A percentile compares a stretch with the other conserved stretches of the same genome.
phyloP scores from a whole-genome alignment of 2,888 invertebrate species.

The Macrophya annulata region DNA sequence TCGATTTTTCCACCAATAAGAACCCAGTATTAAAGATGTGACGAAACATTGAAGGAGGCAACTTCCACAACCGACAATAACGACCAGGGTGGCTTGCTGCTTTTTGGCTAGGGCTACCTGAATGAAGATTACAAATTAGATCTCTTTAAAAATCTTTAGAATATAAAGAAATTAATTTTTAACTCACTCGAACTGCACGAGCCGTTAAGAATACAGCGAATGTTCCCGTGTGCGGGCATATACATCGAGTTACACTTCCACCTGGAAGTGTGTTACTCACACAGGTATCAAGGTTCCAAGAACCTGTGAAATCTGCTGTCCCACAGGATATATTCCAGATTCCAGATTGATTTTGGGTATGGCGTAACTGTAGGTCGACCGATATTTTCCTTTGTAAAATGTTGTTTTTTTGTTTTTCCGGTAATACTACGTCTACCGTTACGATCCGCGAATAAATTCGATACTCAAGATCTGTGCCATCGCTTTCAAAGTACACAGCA shows the following conservation, averaged over 20 bases:
- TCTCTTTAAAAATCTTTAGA: neutral
- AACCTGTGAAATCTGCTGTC: conserved; percentile 80
- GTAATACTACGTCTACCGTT: conserved; percentile 75
- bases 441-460: conserved; percentile 84
- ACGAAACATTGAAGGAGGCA: conserved; percentile 81
- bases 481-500: conserved; percentile 77
- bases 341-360: conserved; percentile 79
- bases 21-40: conserved; percentile 79
- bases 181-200: conserved; percentile 71
- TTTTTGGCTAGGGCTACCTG: conserved; percentile 73
- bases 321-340: conserved; percentile 81
- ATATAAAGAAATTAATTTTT: neutral
- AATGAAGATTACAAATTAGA: neutral
- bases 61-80: conserved; percentile 81
- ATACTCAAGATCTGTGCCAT: conserved; percentile 86
- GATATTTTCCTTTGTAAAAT: conserved; percentile 71
- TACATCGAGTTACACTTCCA: conserved; percentile 82
- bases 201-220: conserved; percentile 85
- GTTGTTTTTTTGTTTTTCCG: conserved; percentile 64
- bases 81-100: conserved; percentile 74
- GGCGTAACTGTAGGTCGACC: conserved; percentile 80
- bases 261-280: conserved; percentile 76
- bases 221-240: conserved; percentile 84
- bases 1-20: conserved; percentile 80
- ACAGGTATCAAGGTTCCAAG: conserved; percentile 85